phyloP scores from a whole-genome alignment of 2,888 invertebrate genomes.

The Nemurella pictetii region DNA sequence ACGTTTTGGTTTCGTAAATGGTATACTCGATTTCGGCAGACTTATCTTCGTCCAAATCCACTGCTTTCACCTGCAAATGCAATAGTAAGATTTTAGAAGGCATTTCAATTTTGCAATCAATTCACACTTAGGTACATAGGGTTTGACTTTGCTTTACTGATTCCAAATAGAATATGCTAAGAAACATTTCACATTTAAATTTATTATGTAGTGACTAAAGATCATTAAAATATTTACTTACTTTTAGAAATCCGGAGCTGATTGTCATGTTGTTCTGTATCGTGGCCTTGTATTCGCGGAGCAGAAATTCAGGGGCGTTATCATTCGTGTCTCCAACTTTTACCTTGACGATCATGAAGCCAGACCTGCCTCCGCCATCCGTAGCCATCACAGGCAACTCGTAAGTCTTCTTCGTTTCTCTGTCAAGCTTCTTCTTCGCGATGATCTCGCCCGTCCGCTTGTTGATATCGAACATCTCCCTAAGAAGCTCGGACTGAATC shows the following conservation, averaged over 20 bases:
- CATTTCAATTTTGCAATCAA: constrained; percentile 42
- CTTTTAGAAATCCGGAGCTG: constrained; percentile 63
- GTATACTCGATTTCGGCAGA: constrained; percentile 74
- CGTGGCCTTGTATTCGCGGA: constrained; percentile 76
- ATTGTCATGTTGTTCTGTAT: constrained; percentile 63
- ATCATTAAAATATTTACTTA: constrained; percentile 47
- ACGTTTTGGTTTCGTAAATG: constrained; percentile 70
- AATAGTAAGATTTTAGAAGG: constrained; percentile 39
- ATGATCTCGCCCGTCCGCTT: constrained; percentile 64
- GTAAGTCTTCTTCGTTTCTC: constrained; percentile 70
- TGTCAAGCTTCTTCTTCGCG: constrained; percentile 70
- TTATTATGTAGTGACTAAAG: no score
- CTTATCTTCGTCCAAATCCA: constrained; percentile 77
- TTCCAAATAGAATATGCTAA: no score
- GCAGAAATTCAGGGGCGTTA: constrained; percentile 74
- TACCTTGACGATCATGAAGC: constrained; percentile 75
- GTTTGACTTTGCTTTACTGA: no score
- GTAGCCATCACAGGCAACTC: constrained; percentile 80
- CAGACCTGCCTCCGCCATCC: constrained; percentile 79
- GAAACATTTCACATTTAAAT: no score
- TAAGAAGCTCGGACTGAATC: constrained; percentile 73
- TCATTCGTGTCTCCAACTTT: constrained; percentile 84
- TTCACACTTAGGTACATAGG: not conserved
- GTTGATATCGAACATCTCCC: constrained; percentile 74
- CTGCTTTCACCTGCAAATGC: constrained; percentile 65